These are phyloP conservation scores for Mayetiola destructor DNA, from an alignment of 2,888 invertebrate species.

Conservation along the genomic window DNA sequence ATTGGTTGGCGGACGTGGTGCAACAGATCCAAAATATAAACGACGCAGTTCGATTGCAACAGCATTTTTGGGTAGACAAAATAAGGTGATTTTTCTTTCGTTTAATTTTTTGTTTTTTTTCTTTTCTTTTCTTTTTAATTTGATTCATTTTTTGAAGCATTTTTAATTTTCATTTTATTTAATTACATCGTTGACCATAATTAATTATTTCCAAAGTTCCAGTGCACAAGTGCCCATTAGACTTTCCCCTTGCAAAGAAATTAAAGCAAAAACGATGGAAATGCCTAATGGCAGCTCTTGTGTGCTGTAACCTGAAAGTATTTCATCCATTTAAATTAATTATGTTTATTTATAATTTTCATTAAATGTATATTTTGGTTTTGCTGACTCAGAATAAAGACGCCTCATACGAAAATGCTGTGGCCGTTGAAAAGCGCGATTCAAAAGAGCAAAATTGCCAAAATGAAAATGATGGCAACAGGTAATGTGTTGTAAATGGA, in stretches of 20 bases:
- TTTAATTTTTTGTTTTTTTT: background rate
- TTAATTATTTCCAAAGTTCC: too few species aligned
- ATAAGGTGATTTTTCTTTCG: conserved; percentile 14
- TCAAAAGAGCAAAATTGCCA: conserved; percentile 18
- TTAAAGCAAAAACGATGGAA: too few species aligned
- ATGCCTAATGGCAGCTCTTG: too few species aligned
- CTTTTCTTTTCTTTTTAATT: background rate
- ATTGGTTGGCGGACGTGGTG: conserved; percentile 24
- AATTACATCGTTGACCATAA: background rate
- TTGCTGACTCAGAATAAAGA: conserved; percentile 20
- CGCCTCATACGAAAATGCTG: conserved; percentile 30
- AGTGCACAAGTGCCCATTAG: background rate
- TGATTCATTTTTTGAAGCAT: background rate
- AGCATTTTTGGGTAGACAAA: conserved; percentile 28
- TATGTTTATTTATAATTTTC: too few species aligned
- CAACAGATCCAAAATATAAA: conserved; percentile 26
- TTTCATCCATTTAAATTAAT: too few species aligned
- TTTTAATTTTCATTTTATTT: conserved; percentile 5
- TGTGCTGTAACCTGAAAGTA: too few species aligned
- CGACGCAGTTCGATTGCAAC: conserved; percentile 36
- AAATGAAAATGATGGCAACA: conserved; percentile 5
- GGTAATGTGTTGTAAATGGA: too few species aligned
- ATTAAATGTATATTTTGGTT: too few species aligned
- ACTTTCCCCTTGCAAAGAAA: too few species aligned
- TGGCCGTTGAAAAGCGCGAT: conserved; percentile 33